These are phyloP conservation scores for Serripes groenlandicus DNA, from an alignment of 2,888 invertebrate genomes.

Conservation along the genomic window DNA sequence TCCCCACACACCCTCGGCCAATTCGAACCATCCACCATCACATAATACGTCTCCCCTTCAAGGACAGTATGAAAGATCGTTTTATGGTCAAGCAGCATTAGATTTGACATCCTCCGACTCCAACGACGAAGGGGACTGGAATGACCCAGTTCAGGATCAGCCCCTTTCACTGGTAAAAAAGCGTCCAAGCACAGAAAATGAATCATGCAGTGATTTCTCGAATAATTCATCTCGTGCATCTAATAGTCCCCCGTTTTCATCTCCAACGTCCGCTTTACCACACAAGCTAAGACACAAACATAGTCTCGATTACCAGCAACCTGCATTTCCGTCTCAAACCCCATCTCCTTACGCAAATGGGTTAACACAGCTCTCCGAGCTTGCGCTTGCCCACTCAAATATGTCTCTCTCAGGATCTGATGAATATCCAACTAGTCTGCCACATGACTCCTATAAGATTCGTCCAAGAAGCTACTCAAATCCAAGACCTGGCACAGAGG, in stretches of 20 bases:
- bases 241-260: conserved; percentile 66
- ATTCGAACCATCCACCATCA: conserved; percentile 50
- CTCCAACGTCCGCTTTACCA: conserved; percentile 75
- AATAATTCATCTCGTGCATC: conserved; percentile 69
- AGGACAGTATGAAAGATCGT: conserved; percentile 42
- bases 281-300: conserved; percentile 80
- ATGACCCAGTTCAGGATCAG: conserved; percentile 69
- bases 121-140: conserved; percentile 60
- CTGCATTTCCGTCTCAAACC: conserved; percentile 39
- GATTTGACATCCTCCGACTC: conserved; percentile 67
- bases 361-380: conserved; percentile 80
- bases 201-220: conserved; percentile 70
- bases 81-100: conserved; percentile 55
- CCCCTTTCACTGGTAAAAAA: conserved; percentile 72
- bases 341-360: conserved; percentile 75
- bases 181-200: conserved; percentile 61
- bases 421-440: conserved; percentile 31
- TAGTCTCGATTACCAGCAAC: conserved; percentile 55
- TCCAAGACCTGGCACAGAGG: conserved; percentile 70
- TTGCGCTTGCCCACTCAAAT: conserved; percentile 78
- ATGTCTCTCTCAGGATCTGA: conserved; percentile 60
- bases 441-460: conserved; percentile 33
- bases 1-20: conserved; percentile 45
- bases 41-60: conserved; percentile 33
- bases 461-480: conserved; percentile 56